These are phyloP conservation scores for Myrmophylax atrothorax DNA, from an alignment of 2,113 vertebrate genomes.

Conservation along the genomic window DNA sequence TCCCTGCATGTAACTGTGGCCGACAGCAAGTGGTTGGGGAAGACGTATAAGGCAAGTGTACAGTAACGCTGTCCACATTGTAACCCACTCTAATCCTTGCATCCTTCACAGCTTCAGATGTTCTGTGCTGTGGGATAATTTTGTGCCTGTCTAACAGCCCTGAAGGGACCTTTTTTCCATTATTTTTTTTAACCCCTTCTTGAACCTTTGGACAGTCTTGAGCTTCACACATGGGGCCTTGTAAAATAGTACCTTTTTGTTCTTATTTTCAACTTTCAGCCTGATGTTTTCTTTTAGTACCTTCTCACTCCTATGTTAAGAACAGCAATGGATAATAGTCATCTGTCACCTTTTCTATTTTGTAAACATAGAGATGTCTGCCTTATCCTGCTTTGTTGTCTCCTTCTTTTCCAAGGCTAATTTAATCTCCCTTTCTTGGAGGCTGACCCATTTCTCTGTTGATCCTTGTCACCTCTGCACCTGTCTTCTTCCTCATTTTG, in stretches of 20 bases:
- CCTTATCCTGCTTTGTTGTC: not conserved
- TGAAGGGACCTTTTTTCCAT: not conserved
- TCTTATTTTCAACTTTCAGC: not conserved
- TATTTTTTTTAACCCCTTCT: not conserved
- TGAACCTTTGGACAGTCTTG: not conserved
- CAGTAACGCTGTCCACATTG: not conserved
- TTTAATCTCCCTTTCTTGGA: not conserved
- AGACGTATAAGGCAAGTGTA: not conserved
- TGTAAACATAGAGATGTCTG: not conserved
- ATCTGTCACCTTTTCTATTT: not conserved
- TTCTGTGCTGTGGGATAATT: not conserved
- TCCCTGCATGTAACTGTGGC: not conserved
- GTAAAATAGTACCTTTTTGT: not conserved
- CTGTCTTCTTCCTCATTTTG: not conserved
- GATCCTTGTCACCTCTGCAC: not conserved
- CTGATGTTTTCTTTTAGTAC: not conserved
- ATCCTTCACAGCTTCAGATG: not conserved
- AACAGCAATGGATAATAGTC: not conserved
- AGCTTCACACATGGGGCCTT: not conserved
- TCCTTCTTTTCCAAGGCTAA: not conserved
- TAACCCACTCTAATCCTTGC: not conserved
- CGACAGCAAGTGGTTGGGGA: rapidly evolving
- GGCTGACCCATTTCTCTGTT: not conserved
- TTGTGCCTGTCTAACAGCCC: not conserved
- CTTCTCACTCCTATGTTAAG: not conserved